These are phyloP conservation scores for Chrysocyon brachyurus DNA, from an alignment of 2,797 vertebrate genomes.

Conservation along the genomic window DNA sequence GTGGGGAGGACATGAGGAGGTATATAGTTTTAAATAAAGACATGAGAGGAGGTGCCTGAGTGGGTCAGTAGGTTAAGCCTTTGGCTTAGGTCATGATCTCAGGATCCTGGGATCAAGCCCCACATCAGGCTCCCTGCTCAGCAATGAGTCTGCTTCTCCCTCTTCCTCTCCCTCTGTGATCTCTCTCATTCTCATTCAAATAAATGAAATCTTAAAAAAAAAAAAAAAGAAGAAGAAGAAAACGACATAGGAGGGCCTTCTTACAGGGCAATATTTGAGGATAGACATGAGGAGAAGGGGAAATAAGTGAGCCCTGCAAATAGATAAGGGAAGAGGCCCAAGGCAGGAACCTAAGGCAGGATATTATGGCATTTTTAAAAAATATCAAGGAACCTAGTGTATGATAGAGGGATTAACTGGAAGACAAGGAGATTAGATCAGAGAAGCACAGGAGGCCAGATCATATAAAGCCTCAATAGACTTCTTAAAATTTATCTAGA, in stretches of 20 bases:
- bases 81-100: background rate
- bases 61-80: background rate
- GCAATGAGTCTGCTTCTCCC: background rate
- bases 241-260: background rate
- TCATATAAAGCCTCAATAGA: background rate
- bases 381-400: background rate
- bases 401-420: background rate
- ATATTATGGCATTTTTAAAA: background rate
- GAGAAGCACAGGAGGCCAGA: background rate
- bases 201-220: background rate
- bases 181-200: background rate
- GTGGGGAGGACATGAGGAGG: background rate
- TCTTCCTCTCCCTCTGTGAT: background rate
- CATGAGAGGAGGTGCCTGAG: background rate
- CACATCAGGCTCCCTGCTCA: background rate
- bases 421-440: background rate
- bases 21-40: background rate
- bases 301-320: background rate
- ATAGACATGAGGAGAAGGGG: background rate
- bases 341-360: background rate
- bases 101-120: background rate
- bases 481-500: conserved; percentile 5
- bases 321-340: background rate
- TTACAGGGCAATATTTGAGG: background rate
- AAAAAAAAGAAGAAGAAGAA: background rate